Conservation (phyloP, 1,140 invertebrate genomes). For the Drosophila equinoxialis region DNA sequence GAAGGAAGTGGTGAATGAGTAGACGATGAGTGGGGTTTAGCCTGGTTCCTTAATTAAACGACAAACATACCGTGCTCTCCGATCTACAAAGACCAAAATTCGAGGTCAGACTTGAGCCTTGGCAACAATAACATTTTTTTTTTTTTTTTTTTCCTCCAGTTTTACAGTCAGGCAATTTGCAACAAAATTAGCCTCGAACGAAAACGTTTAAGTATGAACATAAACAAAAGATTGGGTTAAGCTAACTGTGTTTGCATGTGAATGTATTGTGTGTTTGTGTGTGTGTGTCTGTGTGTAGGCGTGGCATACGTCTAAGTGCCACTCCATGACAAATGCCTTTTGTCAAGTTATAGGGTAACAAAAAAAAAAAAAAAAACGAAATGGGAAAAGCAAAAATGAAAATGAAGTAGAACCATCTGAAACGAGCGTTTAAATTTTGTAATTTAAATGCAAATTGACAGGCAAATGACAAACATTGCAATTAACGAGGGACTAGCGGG, state of each 20-base stretch:
- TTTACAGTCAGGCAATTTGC: constrained; percentile 75
- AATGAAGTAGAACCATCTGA: constrained; percentile 27
- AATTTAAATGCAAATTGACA: constrained; percentile 82
- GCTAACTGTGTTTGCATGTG: constrained; percentile 16
- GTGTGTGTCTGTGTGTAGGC: constrained; percentile 13
- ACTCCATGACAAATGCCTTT: constrained; percentile 59
- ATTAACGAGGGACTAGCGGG: constrained; percentile 77
- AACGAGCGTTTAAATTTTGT: constrained; percentile 76
- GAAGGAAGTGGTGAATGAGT: not conserved
- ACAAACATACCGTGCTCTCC: constrained; percentile 46
- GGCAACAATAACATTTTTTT: not conserved
- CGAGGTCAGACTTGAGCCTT: constrained; percentile 53
- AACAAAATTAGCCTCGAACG: constrained; percentile 68
- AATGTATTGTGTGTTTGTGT: constrained; percentile 7
- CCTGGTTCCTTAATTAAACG: constrained; percentile 71
- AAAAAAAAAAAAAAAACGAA: constrained; percentile 14
- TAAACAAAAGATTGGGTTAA: constrained; percentile 74
- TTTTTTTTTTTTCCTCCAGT: constrained; percentile 30
- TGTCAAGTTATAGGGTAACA: constrained; percentile 28
- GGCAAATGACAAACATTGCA: constrained; percentile 79
- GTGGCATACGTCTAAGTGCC: constrained; percentile 55
- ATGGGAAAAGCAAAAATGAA: constrained; percentile 9
- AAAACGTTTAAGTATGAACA: constrained; percentile 59
- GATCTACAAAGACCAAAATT: constrained; percentile 63
- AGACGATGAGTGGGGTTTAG: constrained; percentile 18